Conservation (phyloP, 2,888 invertebrate species). For the Nesidiocoris tenuis region DNA sequence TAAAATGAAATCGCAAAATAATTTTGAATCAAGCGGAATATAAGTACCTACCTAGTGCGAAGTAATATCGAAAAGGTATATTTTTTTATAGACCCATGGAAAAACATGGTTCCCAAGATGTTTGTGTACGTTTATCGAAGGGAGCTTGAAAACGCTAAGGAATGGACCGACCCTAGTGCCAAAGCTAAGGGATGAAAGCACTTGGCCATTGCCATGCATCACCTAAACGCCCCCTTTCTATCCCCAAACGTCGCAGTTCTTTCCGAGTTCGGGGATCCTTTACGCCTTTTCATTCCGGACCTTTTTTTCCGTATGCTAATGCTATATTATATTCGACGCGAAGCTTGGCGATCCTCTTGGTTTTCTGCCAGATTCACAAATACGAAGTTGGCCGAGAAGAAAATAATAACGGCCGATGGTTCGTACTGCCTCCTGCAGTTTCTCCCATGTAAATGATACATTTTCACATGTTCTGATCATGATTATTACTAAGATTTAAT, state of each 20-base stretch:
- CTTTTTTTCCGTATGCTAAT: conserved; percentile 39
- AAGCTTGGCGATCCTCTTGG: background rate
- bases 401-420: background rate
- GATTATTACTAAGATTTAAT: no score
- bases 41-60: no score
- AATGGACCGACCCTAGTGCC: background rate
- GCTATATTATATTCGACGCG: conserved; percentile 36
- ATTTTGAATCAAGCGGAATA: no score
- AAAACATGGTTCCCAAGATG: background rate
- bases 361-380: background rate
- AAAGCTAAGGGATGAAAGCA: conserved; percentile 24
- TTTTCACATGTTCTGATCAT: no score
- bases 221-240: conserved; percentile 23
- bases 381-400: background rate
- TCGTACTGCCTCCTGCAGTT: no score
- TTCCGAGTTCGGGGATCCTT: background rate
- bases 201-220: conserved; percentile 38
- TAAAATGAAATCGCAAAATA: no score
- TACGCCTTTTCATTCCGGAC: background rate
- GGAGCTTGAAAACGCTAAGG: background rate
- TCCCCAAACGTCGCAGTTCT: background rate
- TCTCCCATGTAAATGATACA: no score
- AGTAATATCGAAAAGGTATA: no score
- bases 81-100: background rate
- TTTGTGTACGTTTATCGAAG: background rate